phyloP scores from a whole-genome alignment of 2,113 vertebrate genomes.

The Myocastor coypus region DNA sequence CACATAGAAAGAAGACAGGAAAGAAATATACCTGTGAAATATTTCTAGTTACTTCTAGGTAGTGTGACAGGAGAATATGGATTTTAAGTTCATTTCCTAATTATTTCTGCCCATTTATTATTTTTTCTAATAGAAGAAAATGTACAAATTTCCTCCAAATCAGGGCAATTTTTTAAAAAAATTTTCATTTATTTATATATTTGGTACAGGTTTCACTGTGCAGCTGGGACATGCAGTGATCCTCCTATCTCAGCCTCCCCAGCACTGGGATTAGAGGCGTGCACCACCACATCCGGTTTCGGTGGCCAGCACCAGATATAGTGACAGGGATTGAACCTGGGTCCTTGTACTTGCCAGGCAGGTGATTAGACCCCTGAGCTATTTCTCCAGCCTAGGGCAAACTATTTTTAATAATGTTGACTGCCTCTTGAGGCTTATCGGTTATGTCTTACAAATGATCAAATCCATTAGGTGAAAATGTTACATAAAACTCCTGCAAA shows the following conservation, averaged over 20 bases:
- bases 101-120: background rate
- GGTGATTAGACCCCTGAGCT: no score
- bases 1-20: background rate
- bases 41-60: background rate
- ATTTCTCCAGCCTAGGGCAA: background rate
- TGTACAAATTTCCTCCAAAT: background rate
- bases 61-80: background rate
- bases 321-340: no score
- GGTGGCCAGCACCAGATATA: no score
- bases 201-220: no score
- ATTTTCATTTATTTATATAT: no score
- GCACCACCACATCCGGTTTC: no score
- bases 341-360: no score
- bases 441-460: background rate
- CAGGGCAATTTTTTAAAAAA: background rate
- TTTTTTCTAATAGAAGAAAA: conserved; percentile 22
- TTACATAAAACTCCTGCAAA: background rate
- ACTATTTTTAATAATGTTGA: background rate
- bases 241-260: no score
- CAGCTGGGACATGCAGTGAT: no score
- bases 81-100: background rate
- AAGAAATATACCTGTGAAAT: background rate
- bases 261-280: no score
- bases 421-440: background rate
- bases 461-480: background rate